phyloP scores from a whole-genome alignment of 2,113 vertebrate genomes.

The Neolamprologus sp. region DNA sequence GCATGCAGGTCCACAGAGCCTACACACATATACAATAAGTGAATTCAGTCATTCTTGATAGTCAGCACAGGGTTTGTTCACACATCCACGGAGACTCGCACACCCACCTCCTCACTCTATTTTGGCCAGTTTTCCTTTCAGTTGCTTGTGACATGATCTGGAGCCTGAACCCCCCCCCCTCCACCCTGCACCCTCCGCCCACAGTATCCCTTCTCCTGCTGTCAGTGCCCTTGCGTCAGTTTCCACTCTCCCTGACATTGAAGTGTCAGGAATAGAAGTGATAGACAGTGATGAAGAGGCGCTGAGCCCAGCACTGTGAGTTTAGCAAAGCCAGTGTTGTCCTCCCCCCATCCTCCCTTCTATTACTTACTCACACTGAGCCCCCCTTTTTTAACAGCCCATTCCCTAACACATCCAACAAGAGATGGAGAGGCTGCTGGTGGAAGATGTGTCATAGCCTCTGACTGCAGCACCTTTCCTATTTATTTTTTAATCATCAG shows the following conservation, averaged over 20 bases:
- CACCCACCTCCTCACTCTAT: neutral
- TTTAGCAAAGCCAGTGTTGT: conserved; percentile 39
- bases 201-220: conserved; percentile 1
- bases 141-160: conserved; percentile 19
- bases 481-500: neutral
- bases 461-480: neutral
- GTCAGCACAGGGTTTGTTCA: neutral
- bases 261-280: conserved; percentile 54
- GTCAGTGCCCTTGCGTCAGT: conserved; percentile 4
- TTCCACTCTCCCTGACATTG: conserved; percentile 37
- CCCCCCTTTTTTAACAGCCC: conserved; percentile 11
- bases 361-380: conserved; percentile 33
- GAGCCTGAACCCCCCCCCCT: neutral
- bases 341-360: conserved; percentile 28
- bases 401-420: conserved; percentile 7
- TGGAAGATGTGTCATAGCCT: neutral
- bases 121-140: neutral
- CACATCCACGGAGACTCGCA: neutral
- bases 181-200: neutral
- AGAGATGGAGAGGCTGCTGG: neutral
- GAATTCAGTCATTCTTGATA: neutral
- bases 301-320: conserved; percentile 20
- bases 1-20: neutral
- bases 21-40: neutral
- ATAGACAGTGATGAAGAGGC: conserved; percentile 53